Evolutionary conservation across 1,140 invertebrate genomes (phyloP).

Genomic region (Philaenus spumarius): DNA sequence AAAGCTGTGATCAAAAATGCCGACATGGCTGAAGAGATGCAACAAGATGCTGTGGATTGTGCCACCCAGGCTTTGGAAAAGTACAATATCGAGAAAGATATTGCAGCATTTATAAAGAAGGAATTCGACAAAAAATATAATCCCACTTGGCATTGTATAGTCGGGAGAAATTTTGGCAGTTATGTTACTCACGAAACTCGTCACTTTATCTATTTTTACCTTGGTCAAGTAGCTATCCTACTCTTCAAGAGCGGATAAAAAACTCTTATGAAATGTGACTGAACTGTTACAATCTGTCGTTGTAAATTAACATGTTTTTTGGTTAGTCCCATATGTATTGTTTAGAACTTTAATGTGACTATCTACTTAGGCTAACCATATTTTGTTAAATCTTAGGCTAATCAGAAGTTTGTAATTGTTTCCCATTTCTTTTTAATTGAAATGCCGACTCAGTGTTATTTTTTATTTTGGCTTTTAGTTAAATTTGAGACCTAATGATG

Average conservation of each 20-base stretch:
- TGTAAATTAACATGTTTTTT: too few species aligned
- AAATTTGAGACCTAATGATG: too few species aligned
- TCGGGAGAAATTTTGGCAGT: conserved; percentile 90
- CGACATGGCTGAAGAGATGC: conserved; percentile 99
- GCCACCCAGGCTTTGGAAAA: conserved; percentile 98
- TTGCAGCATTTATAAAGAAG: conserved; percentile 97
- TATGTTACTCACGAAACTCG: conserved; percentile 95
- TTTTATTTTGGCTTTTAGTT: too few species aligned
- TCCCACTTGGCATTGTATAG: conserved; percentile 94
- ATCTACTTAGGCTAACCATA: too few species aligned
- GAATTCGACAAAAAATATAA: conserved; percentile 98
- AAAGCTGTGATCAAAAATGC: conserved; percentile 99
- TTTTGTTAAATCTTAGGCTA: too few species aligned
- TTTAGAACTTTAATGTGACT: too few species aligned
- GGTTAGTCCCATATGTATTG: too few species aligned
- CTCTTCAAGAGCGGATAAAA: conserved; percentile 96
- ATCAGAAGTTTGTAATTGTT: too few species aligned
- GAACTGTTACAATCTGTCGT: too few species aligned
- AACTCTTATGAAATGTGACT: too few species aligned
- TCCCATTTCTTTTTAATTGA: too few species aligned
- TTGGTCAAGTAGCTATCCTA: conserved; percentile 92
- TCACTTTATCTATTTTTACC: conserved; percentile 95
- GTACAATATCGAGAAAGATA: conserved; percentile 99
- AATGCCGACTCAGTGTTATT: too few species aligned
- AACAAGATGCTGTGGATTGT: conserved; percentile 98